phyloP scores from a whole-genome alignment of 2,113 vertebrate species.

The Leptobrachium leishanense region DNA sequence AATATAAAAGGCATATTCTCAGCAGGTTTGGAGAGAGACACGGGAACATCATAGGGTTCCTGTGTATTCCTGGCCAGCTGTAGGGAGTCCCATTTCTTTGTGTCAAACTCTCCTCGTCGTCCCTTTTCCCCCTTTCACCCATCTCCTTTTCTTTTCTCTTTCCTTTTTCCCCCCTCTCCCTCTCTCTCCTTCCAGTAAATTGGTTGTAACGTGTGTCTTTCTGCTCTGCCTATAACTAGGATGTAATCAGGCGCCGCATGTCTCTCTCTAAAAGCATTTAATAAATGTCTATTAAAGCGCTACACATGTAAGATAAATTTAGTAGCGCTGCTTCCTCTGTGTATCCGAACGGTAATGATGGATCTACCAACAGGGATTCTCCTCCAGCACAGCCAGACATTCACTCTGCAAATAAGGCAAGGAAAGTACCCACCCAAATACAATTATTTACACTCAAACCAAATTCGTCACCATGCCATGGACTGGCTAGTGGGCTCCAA shows the following conservation, averaged over 20 bases:
- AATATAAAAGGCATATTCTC: too few species aligned
- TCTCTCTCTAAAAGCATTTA: constrained; percentile 82
- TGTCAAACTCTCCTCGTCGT: constrained; percentile 38
- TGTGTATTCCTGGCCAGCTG: constrained; percentile 6
- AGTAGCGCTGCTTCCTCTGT: constrained; percentile 73
- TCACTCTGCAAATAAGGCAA: constrained; percentile 70
- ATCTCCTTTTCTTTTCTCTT: constrained; percentile 27
- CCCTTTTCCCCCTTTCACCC: constrained; percentile 54
- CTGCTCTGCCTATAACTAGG: constrained; percentile 77
- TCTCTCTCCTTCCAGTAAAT: constrained; percentile 64
- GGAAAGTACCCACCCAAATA: constrained; percentile 68
- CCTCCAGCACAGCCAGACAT: constrained; percentile 71
- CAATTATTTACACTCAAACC: constrained; percentile 63
- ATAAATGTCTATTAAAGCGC: constrained; percentile 85
- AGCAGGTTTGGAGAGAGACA: not conserved
- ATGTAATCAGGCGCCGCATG: constrained; percentile 80
- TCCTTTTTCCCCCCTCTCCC: constrained; percentile 25
- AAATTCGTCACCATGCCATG: constrained; percentile 49
- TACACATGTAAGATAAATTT: constrained; percentile 83
- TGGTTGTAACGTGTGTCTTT: constrained; percentile 75
- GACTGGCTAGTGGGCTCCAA: not conserved
- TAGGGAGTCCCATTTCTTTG: constrained; percentile 10
- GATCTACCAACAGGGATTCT: constrained; percentile 79
- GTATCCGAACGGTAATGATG: constrained; percentile 77
- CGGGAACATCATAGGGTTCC: not conserved